Conservation (phyloP, 37 sponge, comb jelly and placozoan species). For the Mnemiopsis leidyi region DNA sequence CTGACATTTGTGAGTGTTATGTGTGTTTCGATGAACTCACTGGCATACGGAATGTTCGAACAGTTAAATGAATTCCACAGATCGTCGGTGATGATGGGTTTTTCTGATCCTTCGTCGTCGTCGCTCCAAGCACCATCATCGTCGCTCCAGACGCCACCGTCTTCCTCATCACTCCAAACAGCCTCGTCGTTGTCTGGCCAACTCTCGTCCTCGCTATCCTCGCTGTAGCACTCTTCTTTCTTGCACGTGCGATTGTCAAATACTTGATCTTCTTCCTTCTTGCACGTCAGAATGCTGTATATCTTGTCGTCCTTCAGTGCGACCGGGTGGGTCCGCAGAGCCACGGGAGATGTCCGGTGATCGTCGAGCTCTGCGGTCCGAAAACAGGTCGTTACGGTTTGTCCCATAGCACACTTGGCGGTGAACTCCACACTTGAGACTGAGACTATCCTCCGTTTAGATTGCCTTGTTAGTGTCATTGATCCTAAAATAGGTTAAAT, state of each 20-base stretch:
- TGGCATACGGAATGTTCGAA: conserved; percentile 33
- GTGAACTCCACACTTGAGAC: not conserved
- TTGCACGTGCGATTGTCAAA: too few species aligned
- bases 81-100: conserved; percentile 7
- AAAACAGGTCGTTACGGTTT: conserved; percentile 25
- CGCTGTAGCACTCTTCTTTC: not conserved
- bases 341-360: not conserved
- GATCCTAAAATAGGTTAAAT: not conserved
- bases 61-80: conserved; percentile 39
- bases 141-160: not conserved
- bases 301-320: not conserved
- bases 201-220: not conserved
- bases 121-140: not conserved
- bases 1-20: not conserved
- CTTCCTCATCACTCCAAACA: conserved; percentile 32
- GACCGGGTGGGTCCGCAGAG: not conserved
- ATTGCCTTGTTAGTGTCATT: conserved; percentile 45
- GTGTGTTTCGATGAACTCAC: conserved; percentile 2
- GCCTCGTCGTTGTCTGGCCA: not conserved
- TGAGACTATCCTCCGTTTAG: conserved; percentile 44
- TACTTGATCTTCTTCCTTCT: not conserved
- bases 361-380: not conserved
- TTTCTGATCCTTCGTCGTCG: not conserved
- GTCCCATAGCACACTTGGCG: not conserved
- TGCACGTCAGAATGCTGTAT: not conserved